Base-by-base conservation (phyloP, 1,140 invertebrate species). In the Hycleus cichorii region DNA sequence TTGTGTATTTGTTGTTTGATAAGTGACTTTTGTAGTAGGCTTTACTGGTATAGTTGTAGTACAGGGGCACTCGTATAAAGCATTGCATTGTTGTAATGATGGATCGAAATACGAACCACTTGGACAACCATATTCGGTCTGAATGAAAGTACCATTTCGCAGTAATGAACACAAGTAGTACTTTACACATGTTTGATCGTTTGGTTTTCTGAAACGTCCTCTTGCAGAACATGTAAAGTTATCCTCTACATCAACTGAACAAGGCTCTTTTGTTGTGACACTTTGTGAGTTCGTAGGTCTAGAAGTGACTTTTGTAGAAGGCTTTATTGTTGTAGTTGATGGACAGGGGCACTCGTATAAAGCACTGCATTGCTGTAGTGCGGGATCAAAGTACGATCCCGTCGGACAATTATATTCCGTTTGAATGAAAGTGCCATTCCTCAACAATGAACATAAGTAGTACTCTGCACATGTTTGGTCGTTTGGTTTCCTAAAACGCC, bases 361-460 rank as follows among this genome's bases (percentile, higher is more conserved):
- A 25, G 25, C 8, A 25, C 18, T 48, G 26, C 47, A 48, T 8
- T 8, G 6, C 1, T 25, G 47, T 25, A 25, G 11, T 10, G 26
- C 26, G 2, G 47, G 4, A 48, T 48, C 47, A 48, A 48, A 59
- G 9, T 40, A 38, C 6, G 47, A 51, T 11, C 47, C 40, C 3
- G 2, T 3, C 10, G 51, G 58, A 44, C 58, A 59, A 25, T 9
- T 18, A 27, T 55, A 49, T 10, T 55, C 45, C 3, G 51, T 59
- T 59, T 59, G 58, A n/a, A 54, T 38, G n/a, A 59, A 59, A 59
- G 48, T 53, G 9, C 51, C 50, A 53, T 59, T 53, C 11, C 24
- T 43, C 3, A 9, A 10, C 9, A 42, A 10, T 9, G 9, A n/a
- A 42, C 40, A 42, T 3, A 42, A n/a, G 40, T 42, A 50, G 39